These are phyloP conservation scores for Phasia obesa DNA, from an alignment of 2,888 invertebrate species.

Conservation along the genomic window DNA sequence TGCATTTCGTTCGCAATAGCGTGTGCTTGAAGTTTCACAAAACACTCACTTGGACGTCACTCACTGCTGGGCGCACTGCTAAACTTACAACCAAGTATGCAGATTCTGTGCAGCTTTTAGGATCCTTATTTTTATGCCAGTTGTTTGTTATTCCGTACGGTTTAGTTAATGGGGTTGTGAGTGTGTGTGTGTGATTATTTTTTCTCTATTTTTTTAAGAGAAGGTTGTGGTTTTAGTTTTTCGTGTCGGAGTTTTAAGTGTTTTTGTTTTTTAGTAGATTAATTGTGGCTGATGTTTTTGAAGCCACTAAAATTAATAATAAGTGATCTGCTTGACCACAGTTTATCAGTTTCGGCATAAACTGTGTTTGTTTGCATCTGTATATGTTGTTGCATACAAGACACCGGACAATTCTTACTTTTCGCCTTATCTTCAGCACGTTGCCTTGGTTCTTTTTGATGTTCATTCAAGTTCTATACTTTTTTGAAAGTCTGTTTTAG, in stretches of 20 bases:
- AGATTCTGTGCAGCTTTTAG: slow-evolving; percentile 21
- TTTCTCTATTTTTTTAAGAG: slow-evolving; percentile 39
- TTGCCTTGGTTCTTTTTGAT: no score
- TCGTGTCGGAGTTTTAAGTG: slow-evolving; percentile 24
- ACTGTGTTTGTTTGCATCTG: slow-evolving; percentile 19
- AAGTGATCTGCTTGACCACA: slow-evolving; percentile 80
- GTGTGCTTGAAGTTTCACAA: not conserved
- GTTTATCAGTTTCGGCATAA: slow-evolving; percentile 70
- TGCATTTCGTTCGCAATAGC: not conserved
- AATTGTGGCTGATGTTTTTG: slow-evolving; percentile 71
- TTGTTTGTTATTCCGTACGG: slow-evolving; percentile 45
- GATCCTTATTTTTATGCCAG: slow-evolving; percentile 51
- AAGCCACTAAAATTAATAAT: slow-evolving; percentile 81
- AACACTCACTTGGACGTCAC: not conserved
- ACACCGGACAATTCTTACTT: slow-evolving; percentile 32
- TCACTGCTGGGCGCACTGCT: not conserved
- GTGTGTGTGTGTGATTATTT: slow-evolving; percentile 22
- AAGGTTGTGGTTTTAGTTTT: slow-evolving; percentile 38
- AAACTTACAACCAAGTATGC: not conserved
- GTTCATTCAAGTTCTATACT: slow-evolving; percentile 55
- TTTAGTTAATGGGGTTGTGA: not conserved
- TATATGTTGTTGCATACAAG: not conserved
- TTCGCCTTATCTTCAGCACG: slow-evolving; percentile 58
- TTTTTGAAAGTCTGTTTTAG: slow-evolving; percentile 69
- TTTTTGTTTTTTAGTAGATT: slow-evolving; percentile 1